A percentile compares a stretch with the other conserved stretches of the same genome.
Evolutionary conservation across 2,797 vertebrate species (phyloP).

Genomic region (Sarcoramphus papa): DNA sequence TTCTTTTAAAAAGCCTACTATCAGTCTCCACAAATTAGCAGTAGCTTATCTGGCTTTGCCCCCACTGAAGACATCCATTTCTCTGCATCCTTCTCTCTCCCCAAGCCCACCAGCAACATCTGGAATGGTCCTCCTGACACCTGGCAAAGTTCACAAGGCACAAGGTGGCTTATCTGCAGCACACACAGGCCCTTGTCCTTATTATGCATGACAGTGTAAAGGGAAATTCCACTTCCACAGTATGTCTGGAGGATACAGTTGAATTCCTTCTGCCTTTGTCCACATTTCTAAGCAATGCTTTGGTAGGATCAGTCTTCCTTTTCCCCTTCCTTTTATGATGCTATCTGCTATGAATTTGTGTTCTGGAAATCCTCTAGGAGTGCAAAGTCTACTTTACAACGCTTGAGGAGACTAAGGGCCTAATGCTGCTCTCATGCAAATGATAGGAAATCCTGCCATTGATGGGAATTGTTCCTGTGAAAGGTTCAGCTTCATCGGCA

Average conservation of each 20-base stretch:
- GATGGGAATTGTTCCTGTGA: neutral
- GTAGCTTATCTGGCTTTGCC: neutral
- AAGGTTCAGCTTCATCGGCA: neutral
- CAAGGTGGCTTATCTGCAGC: neutral
- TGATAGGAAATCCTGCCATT: constrained; percentile 46
- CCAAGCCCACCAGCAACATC: neutral
- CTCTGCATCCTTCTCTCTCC: neutral
- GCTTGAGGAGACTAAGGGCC: neutral
- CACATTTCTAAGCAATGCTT: neutral
- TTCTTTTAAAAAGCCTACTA: neutral
- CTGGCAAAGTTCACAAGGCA: neutral
- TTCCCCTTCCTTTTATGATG: constrained; percentile 16
- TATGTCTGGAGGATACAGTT: neutral
- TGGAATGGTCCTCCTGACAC: neutral
- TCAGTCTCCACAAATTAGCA: neutral
- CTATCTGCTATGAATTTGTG: neutral
- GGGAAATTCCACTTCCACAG: neutral
- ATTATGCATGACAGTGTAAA: neutral
- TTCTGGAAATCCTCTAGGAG: neutral
- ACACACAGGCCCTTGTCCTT: neutral
- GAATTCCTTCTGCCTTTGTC: constrained; percentile 3
- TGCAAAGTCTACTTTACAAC: neutral
- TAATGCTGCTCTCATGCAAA: neutral
- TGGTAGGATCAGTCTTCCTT: constrained; percentile 4
- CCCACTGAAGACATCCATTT: neutral